These are phyloP conservation scores for Griposia aprilina DNA, from an alignment of 2,888 invertebrate species.

Conservation along the genomic window DNA sequence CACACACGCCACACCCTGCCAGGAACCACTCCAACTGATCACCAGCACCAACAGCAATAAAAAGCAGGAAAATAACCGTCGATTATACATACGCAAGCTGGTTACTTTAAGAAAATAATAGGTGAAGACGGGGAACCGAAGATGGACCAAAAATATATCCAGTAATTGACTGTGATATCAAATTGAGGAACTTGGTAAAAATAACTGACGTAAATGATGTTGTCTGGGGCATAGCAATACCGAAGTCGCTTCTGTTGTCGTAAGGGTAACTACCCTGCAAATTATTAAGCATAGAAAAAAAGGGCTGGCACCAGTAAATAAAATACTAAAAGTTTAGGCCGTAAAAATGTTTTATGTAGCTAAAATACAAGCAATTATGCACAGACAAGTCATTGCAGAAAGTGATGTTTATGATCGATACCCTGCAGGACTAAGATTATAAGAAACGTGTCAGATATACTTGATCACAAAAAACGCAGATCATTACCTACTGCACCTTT, in stretches of 20 bases:
- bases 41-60: not conserved
- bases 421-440: not conserved
- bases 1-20: constrained; percentile 74
- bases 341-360: not conserved
- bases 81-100: not conserved
- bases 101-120: not conserved
- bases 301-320: not conserved
- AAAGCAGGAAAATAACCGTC: not conserved
- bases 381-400: not conserved
- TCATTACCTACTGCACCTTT: not conserved
- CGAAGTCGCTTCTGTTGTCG: not conserved
- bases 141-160: not conserved
- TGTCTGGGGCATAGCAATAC: not conserved
- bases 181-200: not conserved
- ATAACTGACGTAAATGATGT: not conserved
- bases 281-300: too few species aligned
- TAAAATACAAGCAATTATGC: not conserved
- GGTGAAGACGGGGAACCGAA: not conserved
- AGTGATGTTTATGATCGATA: not conserved
- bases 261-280: too few species aligned
- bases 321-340: not conserved
- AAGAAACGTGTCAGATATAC: not conserved
- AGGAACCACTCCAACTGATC: constrained; percentile 85
- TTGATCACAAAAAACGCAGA: not conserved
- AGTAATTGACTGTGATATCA: constrained; percentile 14